A percentile compares a stretch with the other conserved stretches of the same genome.
Conservation (phyloP, 2,888 invertebrate genomes). For the Drosophila yooni region DNA sequence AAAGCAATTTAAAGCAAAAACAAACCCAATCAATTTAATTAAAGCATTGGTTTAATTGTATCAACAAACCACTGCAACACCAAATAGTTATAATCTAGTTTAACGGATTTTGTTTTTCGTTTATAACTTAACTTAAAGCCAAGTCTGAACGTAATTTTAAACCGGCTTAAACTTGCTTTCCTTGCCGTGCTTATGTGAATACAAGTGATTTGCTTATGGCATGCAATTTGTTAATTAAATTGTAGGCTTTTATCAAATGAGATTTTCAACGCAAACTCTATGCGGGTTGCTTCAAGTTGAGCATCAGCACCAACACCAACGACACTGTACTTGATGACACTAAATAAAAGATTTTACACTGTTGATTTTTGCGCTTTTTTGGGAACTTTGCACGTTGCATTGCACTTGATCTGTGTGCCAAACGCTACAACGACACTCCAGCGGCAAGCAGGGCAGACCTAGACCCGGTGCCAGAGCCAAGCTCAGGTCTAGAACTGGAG, state of each 20-base stretch:
- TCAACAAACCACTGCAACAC: constrained; percentile 20
- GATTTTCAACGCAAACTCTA: constrained; percentile 45
- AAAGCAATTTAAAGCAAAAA: constrained; percentile 60
- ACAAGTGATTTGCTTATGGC: constrained; percentile 19
- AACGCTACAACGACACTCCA: constrained; percentile 78
- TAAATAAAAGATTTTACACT: constrained; percentile 81
- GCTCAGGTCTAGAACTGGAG: neutral
- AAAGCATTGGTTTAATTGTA: constrained; percentile 43
- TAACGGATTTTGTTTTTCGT: constrained; percentile 24
- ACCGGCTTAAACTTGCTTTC: neutral
- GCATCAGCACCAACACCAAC: constrained; percentile 35
- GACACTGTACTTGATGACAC: constrained; percentile 73
- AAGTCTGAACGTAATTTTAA: constrained; percentile 1
- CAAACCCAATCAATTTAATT: constrained; percentile 65
- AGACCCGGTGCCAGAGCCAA: constrained; percentile 4
- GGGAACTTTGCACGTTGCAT: constrained; percentile 79
- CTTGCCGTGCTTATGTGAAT: neutral
- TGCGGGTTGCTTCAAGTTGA: constrained; percentile 67
- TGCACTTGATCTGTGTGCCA: constrained; percentile 82
- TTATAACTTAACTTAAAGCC: constrained; percentile 3
- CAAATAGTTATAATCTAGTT: constrained; percentile 42
- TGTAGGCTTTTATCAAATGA: constrained; percentile 67
- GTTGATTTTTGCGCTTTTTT: constrained; percentile 80
- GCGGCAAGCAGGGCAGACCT: constrained; percentile 23
- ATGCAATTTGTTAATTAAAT: constrained; percentile 76